A percentile compares a stretch with the other conserved stretches of the same genome.
phyloP scores from a whole-genome alignment of 2,888 invertebrate genomes.

The Nowickia ferox region DNA sequence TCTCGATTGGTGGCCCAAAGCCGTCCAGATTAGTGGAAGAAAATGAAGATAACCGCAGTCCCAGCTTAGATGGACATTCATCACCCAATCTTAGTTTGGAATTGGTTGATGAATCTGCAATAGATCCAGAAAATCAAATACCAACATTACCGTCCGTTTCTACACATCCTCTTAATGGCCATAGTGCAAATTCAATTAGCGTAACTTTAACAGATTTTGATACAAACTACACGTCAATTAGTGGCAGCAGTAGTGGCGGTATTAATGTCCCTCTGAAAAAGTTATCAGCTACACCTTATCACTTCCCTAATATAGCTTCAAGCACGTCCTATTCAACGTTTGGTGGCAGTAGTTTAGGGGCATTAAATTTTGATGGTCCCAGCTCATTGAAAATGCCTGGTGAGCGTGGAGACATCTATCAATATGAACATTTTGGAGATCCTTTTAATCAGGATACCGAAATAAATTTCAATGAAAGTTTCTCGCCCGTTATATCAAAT shows the following conservation, averaged over 20 bases:
- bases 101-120: conserved; percentile 80
- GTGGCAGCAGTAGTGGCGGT: conserved; percentile 52
- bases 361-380: conserved; percentile 77
- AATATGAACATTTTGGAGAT: conserved; percentile 75
- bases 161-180: conserved; percentile 71
- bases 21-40: conserved; percentile 80
- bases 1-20: conserved; percentile 80
- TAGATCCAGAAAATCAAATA: conserved; percentile 66
- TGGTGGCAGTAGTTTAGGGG: conserved; percentile 73
- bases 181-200: conserved; percentile 63
- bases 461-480: conserved; percentile 80
- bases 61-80: conserved; percentile 80
- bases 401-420: conserved; percentile 79
- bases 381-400: conserved; percentile 81
- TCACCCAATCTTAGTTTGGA: conserved; percentile 82
- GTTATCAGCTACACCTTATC: conserved; percentile 69
- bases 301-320: conserved; percentile 74
- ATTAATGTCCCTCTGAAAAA: conserved; percentile 66
- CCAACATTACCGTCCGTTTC: conserved; percentile 57
- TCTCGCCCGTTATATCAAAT: conserved; percentile 80
- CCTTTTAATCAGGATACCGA: conserved; percentile 77
- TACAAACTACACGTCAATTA: conserved; percentile 54
- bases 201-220: conserved; percentile 67
- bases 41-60: conserved; percentile 79
- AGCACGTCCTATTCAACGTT: conserved; percentile 73